phyloP scores from a whole-genome alignment of 2,113 vertebrate species.

The Falco punctatus region DNA sequence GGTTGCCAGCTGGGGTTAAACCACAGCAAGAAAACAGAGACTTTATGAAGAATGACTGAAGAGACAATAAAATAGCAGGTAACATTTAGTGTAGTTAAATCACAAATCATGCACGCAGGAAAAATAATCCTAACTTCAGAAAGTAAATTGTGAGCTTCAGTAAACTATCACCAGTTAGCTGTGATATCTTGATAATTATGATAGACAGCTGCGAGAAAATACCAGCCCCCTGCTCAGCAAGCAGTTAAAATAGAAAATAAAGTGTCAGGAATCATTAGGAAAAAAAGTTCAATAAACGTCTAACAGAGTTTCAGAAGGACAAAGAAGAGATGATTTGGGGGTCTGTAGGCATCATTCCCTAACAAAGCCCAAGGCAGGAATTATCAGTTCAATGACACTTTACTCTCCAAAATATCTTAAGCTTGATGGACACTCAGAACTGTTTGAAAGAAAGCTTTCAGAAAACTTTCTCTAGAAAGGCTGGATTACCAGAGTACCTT shows the following conservation, averaged over 20 bases:
- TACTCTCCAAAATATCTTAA: background rate
- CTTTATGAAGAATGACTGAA: background rate
- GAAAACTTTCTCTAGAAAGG: background rate
- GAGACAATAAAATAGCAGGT: background rate
- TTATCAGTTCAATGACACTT: background rate
- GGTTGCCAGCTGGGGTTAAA: background rate
- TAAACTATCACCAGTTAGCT: background rate
- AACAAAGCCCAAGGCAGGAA: background rate
- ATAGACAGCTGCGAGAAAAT: background rate
- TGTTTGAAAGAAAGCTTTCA: background rate
- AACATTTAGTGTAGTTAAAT: background rate
- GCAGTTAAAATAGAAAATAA: background rate
- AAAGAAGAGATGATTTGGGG: background rate
- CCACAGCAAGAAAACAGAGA: background rate
- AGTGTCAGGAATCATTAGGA: background rate
- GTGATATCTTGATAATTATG: background rate
- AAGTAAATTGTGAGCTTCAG: background rate
- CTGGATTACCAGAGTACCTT: background rate
- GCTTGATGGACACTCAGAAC: background rate
- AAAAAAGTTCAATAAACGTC: background rate
- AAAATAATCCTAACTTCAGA: background rate
- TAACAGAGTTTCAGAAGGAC: background rate
- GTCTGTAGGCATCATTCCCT: background rate
- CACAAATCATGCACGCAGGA: background rate
- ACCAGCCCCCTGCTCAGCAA: background rate